Base-by-base conservation (phyloP, 2,888 invertebrate species). In the Leptothorax acervorum region DNA sequence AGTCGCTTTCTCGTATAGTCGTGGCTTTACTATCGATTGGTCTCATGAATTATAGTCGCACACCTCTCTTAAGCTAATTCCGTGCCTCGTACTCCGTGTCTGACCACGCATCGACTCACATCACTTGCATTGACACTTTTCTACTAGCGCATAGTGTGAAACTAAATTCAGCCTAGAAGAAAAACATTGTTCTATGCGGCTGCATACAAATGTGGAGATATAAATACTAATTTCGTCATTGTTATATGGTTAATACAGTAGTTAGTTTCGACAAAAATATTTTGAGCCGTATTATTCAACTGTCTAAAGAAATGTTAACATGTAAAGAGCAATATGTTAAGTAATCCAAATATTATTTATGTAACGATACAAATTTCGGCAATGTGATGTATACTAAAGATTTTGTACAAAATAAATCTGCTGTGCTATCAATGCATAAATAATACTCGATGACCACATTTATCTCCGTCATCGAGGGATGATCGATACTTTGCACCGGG, bases 61-160 rank as follows among this genome's bases (percentile, higher is more conserved):
- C 31, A 45, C 55, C 35, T 48, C 79, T 60, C 79, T 83, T 23
- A 74, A 66, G 85, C 55, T 79, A 82, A 85, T 79, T 83, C 57
- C 35, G 57, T 39, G 53, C 70, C 70, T 28, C 79, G 39, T 31
- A 57, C 28, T 39, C 8, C 45, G 53, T 62, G 89, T 86, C 89
- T 79, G 90, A 90, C 86, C 89, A 68, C 75, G 78, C 60, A 85
- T 60, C 86, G 90, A 82, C 68, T 82, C 12, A 31, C 75, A 79
- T 78, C 53, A 90, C 85, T 89, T 74, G 60, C 57, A 35, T n/a
- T n/a, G 45, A 35, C 39, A 73, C 68, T 68, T 51, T 63, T 48
- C 60, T 35, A 55, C 45, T 8, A 53, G 55, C 39, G 66, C 63
- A 39, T 12, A 57, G 23, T 23, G 35, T 35, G 57, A 51, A 79